Evolutionary conservation across 2,888 invertebrate species (phyloP).

Genomic region (Argyresthia albistria): DNA sequence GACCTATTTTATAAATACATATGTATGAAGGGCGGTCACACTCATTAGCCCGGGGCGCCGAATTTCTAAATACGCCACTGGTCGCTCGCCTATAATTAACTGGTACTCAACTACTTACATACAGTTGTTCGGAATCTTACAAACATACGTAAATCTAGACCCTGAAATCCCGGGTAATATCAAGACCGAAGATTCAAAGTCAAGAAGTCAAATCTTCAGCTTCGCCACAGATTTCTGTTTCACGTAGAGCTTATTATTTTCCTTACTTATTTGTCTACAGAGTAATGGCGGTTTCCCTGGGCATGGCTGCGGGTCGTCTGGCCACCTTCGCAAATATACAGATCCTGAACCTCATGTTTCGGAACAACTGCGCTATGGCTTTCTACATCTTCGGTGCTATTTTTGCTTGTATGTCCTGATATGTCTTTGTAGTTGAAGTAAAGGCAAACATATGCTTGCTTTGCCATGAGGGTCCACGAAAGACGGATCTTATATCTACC

Average conservation of each 20-base stretch:
- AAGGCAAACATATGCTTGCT: neutral
- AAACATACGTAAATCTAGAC: no score
- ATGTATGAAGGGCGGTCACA: no score
- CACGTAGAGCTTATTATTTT: conserved; percentile 14
- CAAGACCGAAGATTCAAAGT: no score
- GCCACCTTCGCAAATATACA: conserved; percentile 73
- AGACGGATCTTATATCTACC: neutral
- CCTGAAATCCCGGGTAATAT: no score
- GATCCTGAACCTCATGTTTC: conserved; percentile 71
- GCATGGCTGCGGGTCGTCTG: conserved; percentile 68
- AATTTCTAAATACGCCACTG: no score
- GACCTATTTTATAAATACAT: no score
- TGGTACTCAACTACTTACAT: no score
- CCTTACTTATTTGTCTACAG: conserved; percentile 31
- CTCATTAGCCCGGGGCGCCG: no score
- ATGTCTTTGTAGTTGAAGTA: neutral
- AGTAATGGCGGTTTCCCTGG: conserved; percentile 72
- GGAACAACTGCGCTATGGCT: conserved; percentile 68
- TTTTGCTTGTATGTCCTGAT: conserved; percentile 36
- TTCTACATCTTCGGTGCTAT: conserved; percentile 68
- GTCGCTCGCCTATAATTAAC: no score
- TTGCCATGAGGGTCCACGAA: neutral
- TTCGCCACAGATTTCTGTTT: no score
- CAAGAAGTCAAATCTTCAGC: neutral
- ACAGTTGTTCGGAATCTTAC: no score